These are phyloP conservation scores for Eira barbara DNA, from an alignment of 2,113 vertebrate genomes.

Conservation along the genomic window DNA sequence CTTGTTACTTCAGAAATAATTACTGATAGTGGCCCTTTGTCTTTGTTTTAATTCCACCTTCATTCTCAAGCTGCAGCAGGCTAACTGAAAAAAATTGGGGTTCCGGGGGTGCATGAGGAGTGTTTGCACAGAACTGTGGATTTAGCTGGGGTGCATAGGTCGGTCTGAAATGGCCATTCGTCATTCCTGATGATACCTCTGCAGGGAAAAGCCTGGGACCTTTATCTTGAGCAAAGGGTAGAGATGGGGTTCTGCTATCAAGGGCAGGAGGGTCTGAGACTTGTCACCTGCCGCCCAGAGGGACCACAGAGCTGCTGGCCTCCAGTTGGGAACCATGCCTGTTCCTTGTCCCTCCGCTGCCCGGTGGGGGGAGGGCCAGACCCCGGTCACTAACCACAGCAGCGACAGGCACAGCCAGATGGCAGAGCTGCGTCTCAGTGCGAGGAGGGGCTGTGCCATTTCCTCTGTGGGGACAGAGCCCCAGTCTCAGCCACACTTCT, in stretches of 20 bases:
- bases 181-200: background rate
- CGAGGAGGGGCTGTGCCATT: accelerated
- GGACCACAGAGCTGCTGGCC: background rate
- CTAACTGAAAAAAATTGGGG: background rate
- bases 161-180: background rate
- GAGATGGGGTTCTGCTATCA: background rate
- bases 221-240: background rate
- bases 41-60: slow-evolving; percentile 43
- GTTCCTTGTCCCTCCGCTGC: background rate
- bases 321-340: background rate
- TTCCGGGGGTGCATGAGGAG: background rate
- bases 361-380: background rate
- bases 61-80: slow-evolving; percentile 26
- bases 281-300: background rate
- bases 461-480: background rate
- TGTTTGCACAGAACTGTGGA: background rate
- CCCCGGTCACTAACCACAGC: background rate
- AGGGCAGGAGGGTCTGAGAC: background rate
- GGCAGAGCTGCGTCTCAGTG: background rate
- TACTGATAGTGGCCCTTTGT: slow-evolving; percentile 51
- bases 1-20: slow-evolving; percentile 71
- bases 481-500: background rate
- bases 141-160: background rate
- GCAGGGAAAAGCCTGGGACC: background rate
- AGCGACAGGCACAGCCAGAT: background rate